These are phyloP conservation scores for Tiaroga cobitis DNA, from an alignment of 2,797 vertebrate species.

Conservation along the genomic window DNA sequence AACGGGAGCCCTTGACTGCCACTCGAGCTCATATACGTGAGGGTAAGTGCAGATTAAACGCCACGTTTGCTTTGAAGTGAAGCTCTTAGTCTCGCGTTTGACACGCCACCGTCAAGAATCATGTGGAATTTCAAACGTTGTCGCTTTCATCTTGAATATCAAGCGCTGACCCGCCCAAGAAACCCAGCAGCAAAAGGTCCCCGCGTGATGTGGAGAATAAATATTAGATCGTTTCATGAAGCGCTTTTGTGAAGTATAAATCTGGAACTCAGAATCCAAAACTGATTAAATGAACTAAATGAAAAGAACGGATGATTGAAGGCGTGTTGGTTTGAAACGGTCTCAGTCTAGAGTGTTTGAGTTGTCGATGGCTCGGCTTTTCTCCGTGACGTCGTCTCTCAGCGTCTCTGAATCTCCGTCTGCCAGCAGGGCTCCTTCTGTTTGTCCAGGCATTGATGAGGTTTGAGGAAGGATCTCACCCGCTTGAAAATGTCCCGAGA, in stretches of 20 bases:
- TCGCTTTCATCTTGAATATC: not conserved
- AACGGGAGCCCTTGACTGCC: constrained; percentile 53
- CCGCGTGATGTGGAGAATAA: not conserved
- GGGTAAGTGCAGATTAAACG: constrained; percentile 46
- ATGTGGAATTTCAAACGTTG: not conserved
- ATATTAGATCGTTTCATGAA: not conserved
- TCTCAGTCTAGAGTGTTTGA: constrained; percentile 39
- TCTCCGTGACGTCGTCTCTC: not conserved
- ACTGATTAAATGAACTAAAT: too few species aligned
- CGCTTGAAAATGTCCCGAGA: not conserved
- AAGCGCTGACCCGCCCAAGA: not conserved
- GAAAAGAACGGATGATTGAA: not conserved
- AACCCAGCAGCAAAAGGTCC: not conserved
- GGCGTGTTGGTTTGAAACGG: not conserved
- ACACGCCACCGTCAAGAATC: constrained; percentile 15
- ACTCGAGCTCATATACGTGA: constrained; percentile 24
- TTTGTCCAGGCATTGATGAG: constrained; percentile 42
- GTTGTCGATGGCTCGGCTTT: constrained; percentile 30
- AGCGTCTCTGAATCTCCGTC: not conserved
- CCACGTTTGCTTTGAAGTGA: constrained; percentile 44
- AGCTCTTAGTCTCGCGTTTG: constrained; percentile 12
- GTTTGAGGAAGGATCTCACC: constrained; percentile 41
- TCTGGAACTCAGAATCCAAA: not conserved
- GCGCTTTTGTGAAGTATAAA: not conserved
- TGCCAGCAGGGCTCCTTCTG: constrained; percentile 5